phyloP scores from a whole-genome alignment of 2,113 vertebrate species.

The Pelmatolapia mariae region DNA sequence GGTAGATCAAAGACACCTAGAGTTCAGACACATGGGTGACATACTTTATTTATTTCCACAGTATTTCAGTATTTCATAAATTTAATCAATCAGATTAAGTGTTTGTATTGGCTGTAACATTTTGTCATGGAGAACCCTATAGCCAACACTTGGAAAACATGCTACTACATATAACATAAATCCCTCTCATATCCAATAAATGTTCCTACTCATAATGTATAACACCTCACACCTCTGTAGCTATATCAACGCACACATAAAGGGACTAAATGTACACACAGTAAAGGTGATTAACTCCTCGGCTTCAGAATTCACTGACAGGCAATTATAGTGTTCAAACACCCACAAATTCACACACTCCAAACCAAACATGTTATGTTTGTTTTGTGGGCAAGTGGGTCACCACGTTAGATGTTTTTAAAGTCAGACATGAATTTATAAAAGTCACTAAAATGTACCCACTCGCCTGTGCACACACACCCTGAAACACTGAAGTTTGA shows the following conservation, averaged over 20 bases:
- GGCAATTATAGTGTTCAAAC: slow-evolving; percentile 43
- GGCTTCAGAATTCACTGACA: background rate
- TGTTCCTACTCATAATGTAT: background rate
- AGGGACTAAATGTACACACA: background rate
- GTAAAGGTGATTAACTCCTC: slow-evolving; percentile 39
- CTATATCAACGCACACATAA: background rate
- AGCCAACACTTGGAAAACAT: background rate
- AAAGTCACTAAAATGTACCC: background rate
- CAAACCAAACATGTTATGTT: background rate
- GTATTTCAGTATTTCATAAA: background rate
- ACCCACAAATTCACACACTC: background rate
- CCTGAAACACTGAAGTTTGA: background rate
- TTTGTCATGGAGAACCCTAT: background rate
- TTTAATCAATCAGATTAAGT: background rate
- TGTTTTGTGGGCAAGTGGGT: background rate
- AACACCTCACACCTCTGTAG: background rate
- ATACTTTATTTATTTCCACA: background rate
- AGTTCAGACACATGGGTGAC: slow-evolving; percentile 10
- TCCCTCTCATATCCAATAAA: background rate
- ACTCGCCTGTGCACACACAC: background rate
- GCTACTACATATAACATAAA: background rate
- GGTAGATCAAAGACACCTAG: slow-evolving; percentile 48
- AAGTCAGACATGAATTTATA: background rate
- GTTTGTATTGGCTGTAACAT: background rate
- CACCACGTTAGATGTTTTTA: background rate